A percentile compares a stretch with the other conserved stretches of the same genome.
phyloP scores from a whole-genome alignment of 2,113 vertebrate species.

The Phaetusa simplex region DNA sequence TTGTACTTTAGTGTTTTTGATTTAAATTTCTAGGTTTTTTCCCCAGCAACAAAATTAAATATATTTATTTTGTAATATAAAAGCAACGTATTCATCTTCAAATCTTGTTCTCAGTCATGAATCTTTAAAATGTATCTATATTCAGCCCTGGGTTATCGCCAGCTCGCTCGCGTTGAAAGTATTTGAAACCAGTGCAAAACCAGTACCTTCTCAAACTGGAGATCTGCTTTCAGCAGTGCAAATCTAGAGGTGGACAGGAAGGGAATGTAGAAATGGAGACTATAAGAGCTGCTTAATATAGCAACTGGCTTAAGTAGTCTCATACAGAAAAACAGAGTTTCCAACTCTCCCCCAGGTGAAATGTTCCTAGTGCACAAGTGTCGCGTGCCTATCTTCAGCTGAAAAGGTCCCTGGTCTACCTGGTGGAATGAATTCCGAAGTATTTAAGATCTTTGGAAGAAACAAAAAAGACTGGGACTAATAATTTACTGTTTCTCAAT shows the following conservation, averaged over 20 bases:
- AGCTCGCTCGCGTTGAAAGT: not conserved
- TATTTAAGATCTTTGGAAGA: not conserved
- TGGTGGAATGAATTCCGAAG: not conserved
- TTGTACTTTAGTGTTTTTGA: not conserved
- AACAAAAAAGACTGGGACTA: not conserved
- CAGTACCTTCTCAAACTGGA: not conserved
- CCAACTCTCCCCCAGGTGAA: not conserved
- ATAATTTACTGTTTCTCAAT: not conserved
- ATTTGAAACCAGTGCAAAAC: not conserved
- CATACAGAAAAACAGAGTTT: fast-evolving
- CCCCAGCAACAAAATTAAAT: not conserved
- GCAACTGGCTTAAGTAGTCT: not conserved
- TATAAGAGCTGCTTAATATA: not conserved
- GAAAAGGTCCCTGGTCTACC: not conserved
- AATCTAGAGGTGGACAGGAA: not conserved
- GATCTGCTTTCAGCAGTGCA: not conserved
- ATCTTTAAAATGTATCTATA: not conserved
- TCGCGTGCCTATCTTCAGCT: not conserved
- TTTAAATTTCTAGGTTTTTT: not conserved
- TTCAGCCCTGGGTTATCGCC: not conserved
- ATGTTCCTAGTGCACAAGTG: not conserved
- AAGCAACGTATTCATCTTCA: not conserved
- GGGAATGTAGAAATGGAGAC: not conserved
- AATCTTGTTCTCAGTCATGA: not conserved
- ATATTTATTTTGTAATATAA: not conserved